phyloP scores from a whole-genome alignment of 2,888 invertebrate genomes.

The Danaus chrysippus region DNA sequence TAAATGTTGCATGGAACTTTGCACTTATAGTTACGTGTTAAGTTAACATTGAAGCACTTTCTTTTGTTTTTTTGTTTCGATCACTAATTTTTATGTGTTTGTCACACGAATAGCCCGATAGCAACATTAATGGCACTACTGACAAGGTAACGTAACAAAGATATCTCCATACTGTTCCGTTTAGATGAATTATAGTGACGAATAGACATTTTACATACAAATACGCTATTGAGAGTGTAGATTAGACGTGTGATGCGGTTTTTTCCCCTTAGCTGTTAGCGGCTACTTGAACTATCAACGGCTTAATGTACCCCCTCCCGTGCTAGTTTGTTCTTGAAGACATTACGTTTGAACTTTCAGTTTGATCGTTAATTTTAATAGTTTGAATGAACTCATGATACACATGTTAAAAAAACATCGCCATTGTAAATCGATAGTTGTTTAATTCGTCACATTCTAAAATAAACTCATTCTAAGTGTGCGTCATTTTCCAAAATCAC shows the following conservation, averaged over 20 bases:
- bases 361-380: constrained; percentile 6
- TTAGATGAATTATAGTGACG: constrained; percentile 44
- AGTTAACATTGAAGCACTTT: constrained; percentile 31
- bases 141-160: constrained; percentile 88
- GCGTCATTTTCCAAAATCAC: constrained; percentile 1
- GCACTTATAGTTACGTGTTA: constrained; percentile 27
- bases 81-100: constrained; percentile 80
- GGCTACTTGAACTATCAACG: constrained; percentile 15
- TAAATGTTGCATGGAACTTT: constrained; percentile 27
- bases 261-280: constrained; percentile 19
- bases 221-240: constrained; percentile 17
- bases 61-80: constrained; percentile 41
- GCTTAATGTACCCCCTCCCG: constrained; percentile 18
- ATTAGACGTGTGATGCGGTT: constrained; percentile 26
- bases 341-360: constrained; percentile 8
- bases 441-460: constrained; percentile 11
- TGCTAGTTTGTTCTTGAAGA: constrained; percentile 18
- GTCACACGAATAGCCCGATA: constrained; percentile 93
- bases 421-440: constrained; percentile 16
- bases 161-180: constrained; percentile 45
- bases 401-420: constrained; percentile 10
- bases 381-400: constrained; percentile 13
- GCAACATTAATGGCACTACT: constrained; percentile 97
- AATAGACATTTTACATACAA: constrained; percentile 13
- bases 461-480: constrained; percentile 8